Evolutionary conservation across 2,888 invertebrate species (phyloP).

Genomic region (Chloroclystis v-ata): DNA sequence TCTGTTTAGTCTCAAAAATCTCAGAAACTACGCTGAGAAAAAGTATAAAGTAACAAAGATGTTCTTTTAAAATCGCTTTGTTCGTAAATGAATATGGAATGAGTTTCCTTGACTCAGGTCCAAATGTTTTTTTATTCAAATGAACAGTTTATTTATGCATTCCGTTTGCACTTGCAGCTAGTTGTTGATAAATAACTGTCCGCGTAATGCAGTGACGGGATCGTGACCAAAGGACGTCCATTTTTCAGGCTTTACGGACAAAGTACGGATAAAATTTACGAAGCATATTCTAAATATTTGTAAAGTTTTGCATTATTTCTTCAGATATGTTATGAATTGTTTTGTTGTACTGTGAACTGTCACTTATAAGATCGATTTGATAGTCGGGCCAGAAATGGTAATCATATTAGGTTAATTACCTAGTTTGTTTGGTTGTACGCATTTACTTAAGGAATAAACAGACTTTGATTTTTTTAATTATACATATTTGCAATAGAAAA

Average conservation of each 20-base stretch:
- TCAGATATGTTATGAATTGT: too few species aligned
- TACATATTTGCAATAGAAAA: too few species aligned
- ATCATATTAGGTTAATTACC: too few species aligned
- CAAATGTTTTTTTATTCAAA: neutral
- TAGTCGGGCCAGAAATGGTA: too few species aligned
- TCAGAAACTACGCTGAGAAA: neutral
- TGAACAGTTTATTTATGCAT: neutral
- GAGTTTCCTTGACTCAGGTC: constrained; percentile 1
- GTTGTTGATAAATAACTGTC: neutral
- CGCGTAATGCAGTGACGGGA: neutral
- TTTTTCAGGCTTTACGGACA: constrained; percentile 2
- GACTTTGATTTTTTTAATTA: too few species aligned
- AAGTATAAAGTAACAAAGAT: neutral
- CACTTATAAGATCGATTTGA: too few species aligned
- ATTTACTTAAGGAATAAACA: too few species aligned
- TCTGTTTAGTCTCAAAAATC: neutral
- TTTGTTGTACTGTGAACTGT: too few species aligned
- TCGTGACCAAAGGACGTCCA: neutral
- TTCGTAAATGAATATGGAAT: constrained; percentile 3
- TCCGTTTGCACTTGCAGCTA: neutral
- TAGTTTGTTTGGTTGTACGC: too few species aligned
- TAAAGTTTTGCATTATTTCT: too few species aligned
- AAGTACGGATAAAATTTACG: neutral
- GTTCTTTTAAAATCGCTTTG: neutral
- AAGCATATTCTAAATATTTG: neutral